These are phyloP conservation scores for Sanderia malayensis DNA, from an alignment of 30 jellyfish, hydroid and myxozoan genomes.

Conservation along the genomic window DNA sequence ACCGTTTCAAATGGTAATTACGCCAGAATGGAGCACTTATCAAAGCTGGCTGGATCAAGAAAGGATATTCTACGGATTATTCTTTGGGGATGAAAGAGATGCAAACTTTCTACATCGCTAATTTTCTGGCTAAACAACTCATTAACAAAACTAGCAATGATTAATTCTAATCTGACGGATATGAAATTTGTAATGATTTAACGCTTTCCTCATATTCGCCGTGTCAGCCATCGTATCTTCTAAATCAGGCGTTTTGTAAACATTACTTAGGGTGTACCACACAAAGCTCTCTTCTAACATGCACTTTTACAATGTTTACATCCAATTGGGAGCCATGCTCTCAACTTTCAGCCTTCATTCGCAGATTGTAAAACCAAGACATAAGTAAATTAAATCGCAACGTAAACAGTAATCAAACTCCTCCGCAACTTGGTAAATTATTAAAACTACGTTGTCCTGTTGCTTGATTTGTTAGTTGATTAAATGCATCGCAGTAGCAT, in stretches of 20 bases:
- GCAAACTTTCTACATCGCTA: not conserved
- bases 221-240: slow-evolving; percentile 39
- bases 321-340: not conserved
- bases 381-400: slow-evolving; percentile 3
- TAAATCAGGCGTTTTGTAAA: slow-evolving; percentile 14
- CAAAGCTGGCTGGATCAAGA: not conserved
- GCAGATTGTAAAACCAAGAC: not conserved
- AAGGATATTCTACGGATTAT: not conserved
- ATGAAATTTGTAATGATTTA: slow-evolving; percentile 59
- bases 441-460: not conserved
- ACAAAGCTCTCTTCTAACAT: not conserved
- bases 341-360: not conserved
- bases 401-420: not conserved
- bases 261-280: not conserved
- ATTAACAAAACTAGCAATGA: slow-evolving; percentile 67
- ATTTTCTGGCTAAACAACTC: slow-evolving; percentile 27
- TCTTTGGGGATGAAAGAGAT: not conserved
- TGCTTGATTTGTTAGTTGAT: not conserved
- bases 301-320: not conserved
- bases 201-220: slow-evolving; percentile 28
- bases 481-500: too few relatives aligned
- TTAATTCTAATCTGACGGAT: slow-evolving; percentile 33
- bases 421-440: not conserved
- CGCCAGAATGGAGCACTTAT: too few relatives aligned
- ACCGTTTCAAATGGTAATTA: too few relatives aligned